phyloP scores from a whole-genome alignment of 2,113 vertebrate genomes.

The Nettapus auritus region DNA sequence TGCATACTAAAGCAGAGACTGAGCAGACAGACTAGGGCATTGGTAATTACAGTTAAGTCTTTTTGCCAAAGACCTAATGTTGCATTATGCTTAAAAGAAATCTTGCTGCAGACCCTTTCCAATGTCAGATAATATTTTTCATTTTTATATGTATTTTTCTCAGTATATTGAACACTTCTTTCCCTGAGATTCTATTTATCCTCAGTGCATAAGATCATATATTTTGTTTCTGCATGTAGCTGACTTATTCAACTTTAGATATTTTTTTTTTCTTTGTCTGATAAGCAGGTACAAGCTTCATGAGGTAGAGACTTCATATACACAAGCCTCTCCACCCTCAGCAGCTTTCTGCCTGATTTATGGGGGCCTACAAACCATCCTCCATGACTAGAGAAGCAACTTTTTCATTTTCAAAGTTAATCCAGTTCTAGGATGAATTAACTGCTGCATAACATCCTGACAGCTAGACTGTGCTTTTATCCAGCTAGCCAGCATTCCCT shows the following conservation, averaged over 20 bases:
- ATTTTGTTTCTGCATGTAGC: constrained; percentile 54
- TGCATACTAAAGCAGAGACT: constrained; percentile 21
- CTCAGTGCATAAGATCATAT: constrained; percentile 27
- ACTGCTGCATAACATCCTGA: constrained; percentile 25
- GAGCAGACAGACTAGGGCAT: not conserved
- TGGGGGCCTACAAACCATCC: constrained; percentile 54
- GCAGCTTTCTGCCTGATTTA: constrained; percentile 69
- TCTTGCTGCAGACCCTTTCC: not conserved
- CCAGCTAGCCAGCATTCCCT: constrained; percentile 32
- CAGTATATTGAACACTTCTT: not conserved
- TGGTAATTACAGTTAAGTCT: constrained; percentile 34
- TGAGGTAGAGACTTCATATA: constrained; percentile 60
- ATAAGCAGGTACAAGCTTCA: constrained; percentile 61
- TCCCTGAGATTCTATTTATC: constrained; percentile 47
- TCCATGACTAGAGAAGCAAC: constrained; percentile 60
- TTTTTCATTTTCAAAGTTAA: constrained; percentile 71
- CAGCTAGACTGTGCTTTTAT: constrained; percentile 52
- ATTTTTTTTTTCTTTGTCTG: constrained; percentile 33
- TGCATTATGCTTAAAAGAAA: constrained; percentile 38
- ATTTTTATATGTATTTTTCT: constrained; percentile 19
- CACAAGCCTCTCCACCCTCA: constrained; percentile 61
- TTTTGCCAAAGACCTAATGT: constrained; percentile 32
- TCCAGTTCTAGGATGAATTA: constrained; percentile 64
- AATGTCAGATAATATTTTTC: constrained; percentile 31
- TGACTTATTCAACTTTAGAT: constrained; percentile 56